These are phyloP conservation scores for Diaperis boleti DNA, from an alignment of 2,888 invertebrate species.

Conservation along the genomic window DNA sequence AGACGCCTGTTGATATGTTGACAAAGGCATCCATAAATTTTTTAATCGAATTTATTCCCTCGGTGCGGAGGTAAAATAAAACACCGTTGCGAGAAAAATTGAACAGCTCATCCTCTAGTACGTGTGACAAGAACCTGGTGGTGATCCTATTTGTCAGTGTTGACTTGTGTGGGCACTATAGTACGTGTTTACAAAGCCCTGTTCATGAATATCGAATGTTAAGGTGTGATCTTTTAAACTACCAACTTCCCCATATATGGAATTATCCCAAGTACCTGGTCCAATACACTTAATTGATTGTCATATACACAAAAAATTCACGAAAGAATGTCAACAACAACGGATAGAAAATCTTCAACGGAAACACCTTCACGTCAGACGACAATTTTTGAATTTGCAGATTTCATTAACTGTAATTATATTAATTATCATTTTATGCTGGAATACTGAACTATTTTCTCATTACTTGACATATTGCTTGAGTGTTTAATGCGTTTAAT, in stretches of 20 bases:
- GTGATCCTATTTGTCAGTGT: conserved; percentile 48
- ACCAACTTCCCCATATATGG: conserved; percentile 45
- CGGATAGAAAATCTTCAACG: background rate
- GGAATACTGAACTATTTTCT: conserved; percentile 10
- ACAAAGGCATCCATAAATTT: conserved; percentile 18
- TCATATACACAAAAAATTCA: conserved; percentile 27
- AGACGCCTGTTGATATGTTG: conserved; percentile 15
- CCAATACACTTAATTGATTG: conserved; percentile 44
- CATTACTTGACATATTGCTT: conserved; percentile 28
- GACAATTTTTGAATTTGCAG: conserved; percentile 18
- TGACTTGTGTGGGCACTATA: conserved; percentile 44
- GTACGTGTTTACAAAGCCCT: conserved; percentile 46
- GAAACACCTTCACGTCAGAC: conserved; percentile 1
- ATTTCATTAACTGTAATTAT: conserved; percentile 36
- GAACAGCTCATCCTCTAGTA: conserved; percentile 39
- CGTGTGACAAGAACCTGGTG: conserved; percentile 44
- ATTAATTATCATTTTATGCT: conserved; percentile 35
- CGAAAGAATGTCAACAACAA: conserved; percentile 13
- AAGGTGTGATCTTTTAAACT: conserved; percentile 48
- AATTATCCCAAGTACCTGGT: conserved; percentile 37
- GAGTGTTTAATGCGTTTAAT: conserved; percentile 34
- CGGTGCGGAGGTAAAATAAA: conserved; percentile 7
- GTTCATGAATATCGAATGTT: conserved; percentile 47
- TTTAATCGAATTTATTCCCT: too few relatives aligned
- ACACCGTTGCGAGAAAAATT: conserved; percentile 28